A percentile compares a stretch with the other conserved stretches of the same genome.
phyloP scores from a whole-genome alignment of 2,888 invertebrate genomes.

The Mallateleia sp. region DNA sequence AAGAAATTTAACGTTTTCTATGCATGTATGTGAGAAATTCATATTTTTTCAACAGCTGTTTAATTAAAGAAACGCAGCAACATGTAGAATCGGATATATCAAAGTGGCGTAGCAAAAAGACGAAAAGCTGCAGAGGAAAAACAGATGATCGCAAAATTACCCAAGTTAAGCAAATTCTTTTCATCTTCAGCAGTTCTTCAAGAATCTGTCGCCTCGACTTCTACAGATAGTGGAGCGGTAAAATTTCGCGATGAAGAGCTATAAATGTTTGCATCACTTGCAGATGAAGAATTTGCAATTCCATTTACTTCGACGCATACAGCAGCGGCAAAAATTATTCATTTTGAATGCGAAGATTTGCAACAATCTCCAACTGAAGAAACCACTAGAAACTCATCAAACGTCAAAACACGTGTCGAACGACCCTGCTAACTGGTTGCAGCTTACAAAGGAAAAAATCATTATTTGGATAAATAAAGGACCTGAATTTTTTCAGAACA shows the following conservation, averaged over 20 bases:
- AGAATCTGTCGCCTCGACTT: neutral
- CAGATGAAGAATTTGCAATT: neutral
- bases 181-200: neutral
- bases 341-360: neutral
- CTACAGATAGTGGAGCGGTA: neutral
- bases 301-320: neutral
- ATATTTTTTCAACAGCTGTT: too few species aligned
- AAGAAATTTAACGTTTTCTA: too few species aligned
- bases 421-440: slow-evolving; percentile 20
- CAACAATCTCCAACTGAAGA: neutral
- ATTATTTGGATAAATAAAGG: slow-evolving; percentile 21
- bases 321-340: neutral
- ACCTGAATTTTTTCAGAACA: slow-evolving; percentile 31
- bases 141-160: neutral
- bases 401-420: neutral
- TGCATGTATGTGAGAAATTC: too few species aligned
- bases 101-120: neutral
- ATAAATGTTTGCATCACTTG: neutral
- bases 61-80: neutral
- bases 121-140: neutral
- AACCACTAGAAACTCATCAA: slow-evolving; percentile 64
- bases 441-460: slow-evolving; percentile 18
- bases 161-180: neutral
- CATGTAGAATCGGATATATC: neutral
- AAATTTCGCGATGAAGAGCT: neutral